Percentiles rank a stretch among this genome's conserved stretches.
Evolutionary conservation across 2,888 invertebrate genomes (phyloP).

Genomic region (Coleophora flavipennella): DNA sequence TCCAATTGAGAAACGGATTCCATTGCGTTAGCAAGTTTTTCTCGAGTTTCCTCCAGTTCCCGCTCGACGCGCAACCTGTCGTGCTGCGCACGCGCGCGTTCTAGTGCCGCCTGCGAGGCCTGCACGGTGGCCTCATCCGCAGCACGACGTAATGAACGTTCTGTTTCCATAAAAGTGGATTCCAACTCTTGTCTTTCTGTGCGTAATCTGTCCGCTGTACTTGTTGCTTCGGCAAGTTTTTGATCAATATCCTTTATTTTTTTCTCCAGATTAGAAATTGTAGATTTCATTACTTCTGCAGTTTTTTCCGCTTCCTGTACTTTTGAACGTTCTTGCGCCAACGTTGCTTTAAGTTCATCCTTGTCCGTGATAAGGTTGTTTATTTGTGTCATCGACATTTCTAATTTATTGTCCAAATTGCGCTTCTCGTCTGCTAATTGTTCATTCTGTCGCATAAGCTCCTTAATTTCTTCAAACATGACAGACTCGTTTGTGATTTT

Average conservation of each 20-base stretch:
- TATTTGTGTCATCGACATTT: constrained; percentile 41
- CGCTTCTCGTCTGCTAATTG: constrained; percentile 43
- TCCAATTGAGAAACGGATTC: constrained; percentile 51
- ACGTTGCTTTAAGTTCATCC: constrained; percentile 31
- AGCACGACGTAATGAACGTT: constrained; percentile 75
- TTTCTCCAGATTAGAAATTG: constrained; percentile 31
- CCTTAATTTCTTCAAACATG: constrained; percentile 69
- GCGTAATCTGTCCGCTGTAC: constrained; percentile 40
- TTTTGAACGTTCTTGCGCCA: constrained; percentile 32
- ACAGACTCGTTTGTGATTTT: constrained; percentile 67
- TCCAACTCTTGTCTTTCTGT: constrained; percentile 55
- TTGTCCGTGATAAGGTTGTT: constrained; percentile 40
- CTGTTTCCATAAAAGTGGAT: constrained; percentile 54
- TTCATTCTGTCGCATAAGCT: constrained; percentile 38
- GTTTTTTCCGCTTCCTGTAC: constrained; percentile 34
- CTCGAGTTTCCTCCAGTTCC: constrained; percentile 71
- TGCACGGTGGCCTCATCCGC: constrained; percentile 81
- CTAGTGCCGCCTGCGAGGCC: constrained; percentile 81
- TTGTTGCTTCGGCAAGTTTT: constrained; percentile 34
- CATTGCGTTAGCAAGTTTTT: constrained; percentile 46
- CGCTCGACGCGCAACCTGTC: constrained; percentile 79
- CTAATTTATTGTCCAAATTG: constrained; percentile 58
- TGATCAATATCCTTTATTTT: constrained; percentile 43
- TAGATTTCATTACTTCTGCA: constrained; percentile 33
- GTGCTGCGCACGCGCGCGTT: constrained; percentile 80